A percentile compares a stretch with the other conserved stretches of the same genome.
phyloP scores from a whole-genome alignment of 2,888 invertebrate species.

The Minunthozetes semirufus region DNA sequence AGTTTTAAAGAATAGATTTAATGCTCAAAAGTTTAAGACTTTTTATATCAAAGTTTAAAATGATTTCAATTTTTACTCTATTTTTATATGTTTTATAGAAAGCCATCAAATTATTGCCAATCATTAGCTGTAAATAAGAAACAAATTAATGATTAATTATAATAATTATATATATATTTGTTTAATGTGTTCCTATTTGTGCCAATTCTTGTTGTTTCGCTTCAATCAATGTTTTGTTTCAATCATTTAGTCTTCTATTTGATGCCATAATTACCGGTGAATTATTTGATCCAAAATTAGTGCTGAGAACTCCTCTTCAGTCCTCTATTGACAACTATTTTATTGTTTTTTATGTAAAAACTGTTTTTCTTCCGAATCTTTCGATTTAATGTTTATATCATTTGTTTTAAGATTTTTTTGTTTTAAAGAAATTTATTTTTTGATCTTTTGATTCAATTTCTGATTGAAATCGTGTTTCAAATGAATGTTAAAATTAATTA shows the following conservation, averaged over 20 bases:
- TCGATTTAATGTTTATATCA: not conserved
- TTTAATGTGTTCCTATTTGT: constrained; percentile 15
- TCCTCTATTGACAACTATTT: not conserved
- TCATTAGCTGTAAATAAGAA: constrained; percentile 14
- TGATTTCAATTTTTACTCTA: not conserved
- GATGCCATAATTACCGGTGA: constrained; percentile 28
- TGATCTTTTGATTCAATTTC: not conserved
- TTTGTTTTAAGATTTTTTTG: not conserved
- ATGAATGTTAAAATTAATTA: no score
- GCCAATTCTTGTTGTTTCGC: constrained; percentile 5
- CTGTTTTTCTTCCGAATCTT: not conserved
- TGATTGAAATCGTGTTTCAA: not conserved
- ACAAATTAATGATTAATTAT: not conserved
- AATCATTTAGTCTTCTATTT: not conserved
- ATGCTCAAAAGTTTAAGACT: constrained; percentile 3
- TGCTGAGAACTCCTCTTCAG: not conserved
- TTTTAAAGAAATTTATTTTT: not conserved
- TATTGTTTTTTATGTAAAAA: not conserved
- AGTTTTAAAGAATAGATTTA: constrained; percentile 13
- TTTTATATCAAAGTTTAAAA: not conserved
- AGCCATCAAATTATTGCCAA: not conserved
- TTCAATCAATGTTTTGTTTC: not conserved
- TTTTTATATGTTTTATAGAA: constrained; percentile 1
- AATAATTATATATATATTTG: not conserved
- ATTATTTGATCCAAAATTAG: not conserved